phyloP scores from a whole-genome alignment of 2,888 invertebrate genomes.

The Phortica magna region DNA sequence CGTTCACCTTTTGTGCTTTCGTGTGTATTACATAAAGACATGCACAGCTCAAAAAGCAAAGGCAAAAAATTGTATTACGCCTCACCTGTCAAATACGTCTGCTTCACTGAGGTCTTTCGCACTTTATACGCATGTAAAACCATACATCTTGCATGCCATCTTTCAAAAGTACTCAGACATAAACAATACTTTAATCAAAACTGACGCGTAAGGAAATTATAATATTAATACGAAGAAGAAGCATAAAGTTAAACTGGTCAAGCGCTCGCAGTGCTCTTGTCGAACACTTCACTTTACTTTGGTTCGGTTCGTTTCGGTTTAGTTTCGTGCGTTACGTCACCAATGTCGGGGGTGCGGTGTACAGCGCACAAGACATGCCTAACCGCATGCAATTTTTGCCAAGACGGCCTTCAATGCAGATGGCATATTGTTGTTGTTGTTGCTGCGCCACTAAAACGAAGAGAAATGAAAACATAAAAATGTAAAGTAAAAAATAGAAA shows the following conservation, averaged over 20 bases:
- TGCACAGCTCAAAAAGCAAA: too few relatives aligned
- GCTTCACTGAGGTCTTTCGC: too few relatives aligned
- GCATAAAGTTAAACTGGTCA: neutral
- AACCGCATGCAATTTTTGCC: slow-evolving; percentile 25
- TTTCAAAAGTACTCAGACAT: slow-evolving; percentile 1
- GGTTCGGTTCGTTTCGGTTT: neutral
- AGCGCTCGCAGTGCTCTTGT: neutral
- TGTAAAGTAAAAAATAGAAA: neutral
- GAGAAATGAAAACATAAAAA: neutral
- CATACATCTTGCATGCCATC: too few relatives aligned
- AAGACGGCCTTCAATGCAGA: slow-evolving; percentile 28
- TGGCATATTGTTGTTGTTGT: neutral
- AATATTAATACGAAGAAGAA: neutral
- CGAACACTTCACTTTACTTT: neutral
- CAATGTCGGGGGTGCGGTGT: slow-evolving; percentile 3
- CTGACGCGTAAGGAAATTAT: slow-evolving; percentile 14
- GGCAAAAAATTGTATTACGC: too few relatives aligned
- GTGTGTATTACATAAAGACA: too few relatives aligned
- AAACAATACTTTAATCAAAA: slow-evolving; percentile 26
- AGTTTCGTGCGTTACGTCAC: slow-evolving; percentile 20
- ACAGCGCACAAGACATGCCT: neutral
- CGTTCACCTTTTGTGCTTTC: too few relatives aligned
- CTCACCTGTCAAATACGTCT: too few relatives aligned
- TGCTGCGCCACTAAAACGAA: neutral
- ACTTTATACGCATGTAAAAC: too few relatives aligned